phyloP scores from a whole-genome alignment of 2,888 invertebrate species.

The Epicampocera succincta region DNA sequence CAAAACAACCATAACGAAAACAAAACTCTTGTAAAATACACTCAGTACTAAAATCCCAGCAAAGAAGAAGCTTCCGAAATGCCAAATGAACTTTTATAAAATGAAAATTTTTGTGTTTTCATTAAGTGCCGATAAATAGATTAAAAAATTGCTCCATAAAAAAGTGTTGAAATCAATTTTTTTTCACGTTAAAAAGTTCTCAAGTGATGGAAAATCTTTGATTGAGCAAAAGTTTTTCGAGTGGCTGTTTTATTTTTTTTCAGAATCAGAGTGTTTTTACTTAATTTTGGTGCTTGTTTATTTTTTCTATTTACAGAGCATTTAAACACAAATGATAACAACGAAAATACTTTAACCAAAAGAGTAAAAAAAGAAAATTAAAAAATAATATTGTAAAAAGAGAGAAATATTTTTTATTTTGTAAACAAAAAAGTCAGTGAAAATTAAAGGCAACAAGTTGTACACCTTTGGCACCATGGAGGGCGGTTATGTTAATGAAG shows the following conservation, averaged over 20 bases:
- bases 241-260: constrained; percentile 55
- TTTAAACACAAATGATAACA: constrained; percentile 46
- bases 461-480: constrained; percentile 81
- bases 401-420: constrained; percentile 12
- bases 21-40: constrained; percentile 43
- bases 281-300: constrained; percentile 7
- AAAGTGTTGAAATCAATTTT: constrained; percentile 52
- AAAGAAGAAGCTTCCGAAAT: constrained; percentile 32
- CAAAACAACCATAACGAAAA: too few species aligned
- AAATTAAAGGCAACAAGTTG: constrained; percentile 73
- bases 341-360: constrained; percentile 33
- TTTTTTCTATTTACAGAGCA: constrained; percentile 51
- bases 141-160: constrained; percentile 44
- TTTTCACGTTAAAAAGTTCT: constrained; percentile 2
- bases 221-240: constrained; percentile 52
- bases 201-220: constrained; percentile 16
- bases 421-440: constrained; percentile 39
- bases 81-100: constrained; percentile 3
- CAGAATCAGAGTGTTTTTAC: constrained; percentile 12
- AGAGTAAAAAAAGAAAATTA: constrained; percentile 22
- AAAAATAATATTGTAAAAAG: constrained; percentile 18
- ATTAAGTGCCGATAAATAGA: constrained; percentile 5
- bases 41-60: constrained; percentile 35
- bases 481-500: constrained; percentile 81
- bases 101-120: constrained; percentile 28